These are phyloP conservation scores for Cephalopholis sonnerati DNA, from an alignment of 2,113 vertebrate species.

Conservation along the genomic window DNA sequence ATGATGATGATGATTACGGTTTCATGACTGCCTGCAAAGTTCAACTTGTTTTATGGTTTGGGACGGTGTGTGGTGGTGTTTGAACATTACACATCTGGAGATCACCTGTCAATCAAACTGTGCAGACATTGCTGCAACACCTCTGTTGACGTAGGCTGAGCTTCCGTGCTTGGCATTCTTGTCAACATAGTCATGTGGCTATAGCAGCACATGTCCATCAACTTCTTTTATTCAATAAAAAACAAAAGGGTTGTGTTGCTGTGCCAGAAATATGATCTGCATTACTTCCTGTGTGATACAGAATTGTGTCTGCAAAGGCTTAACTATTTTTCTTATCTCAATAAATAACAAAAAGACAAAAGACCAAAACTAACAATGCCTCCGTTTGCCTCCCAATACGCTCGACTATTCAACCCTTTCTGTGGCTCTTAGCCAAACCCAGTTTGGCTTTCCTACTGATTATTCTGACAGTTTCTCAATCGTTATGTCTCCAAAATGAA, in stretches of 20 bases:
- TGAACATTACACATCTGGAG: conserved; percentile 13
- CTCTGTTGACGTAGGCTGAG: conserved; percentile 9
- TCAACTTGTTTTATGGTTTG: conserved; percentile 37
- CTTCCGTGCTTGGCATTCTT: background rate
- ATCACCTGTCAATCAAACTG: conserved; percentile 34
- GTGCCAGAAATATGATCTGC: background rate
- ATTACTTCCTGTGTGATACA: background rate
- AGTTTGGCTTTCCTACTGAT: background rate
- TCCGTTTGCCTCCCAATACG: background rate
- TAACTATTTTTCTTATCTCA: background rate
- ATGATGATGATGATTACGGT: conserved; percentile 19
- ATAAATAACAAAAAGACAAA: background rate
- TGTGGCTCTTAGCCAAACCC: too few relatives aligned
- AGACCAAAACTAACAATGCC: background rate
- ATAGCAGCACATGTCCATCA: too few relatives aligned
- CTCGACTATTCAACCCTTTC: too few relatives aligned
- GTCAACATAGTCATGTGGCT: background rate
- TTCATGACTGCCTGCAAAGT: conserved; percentile 22
- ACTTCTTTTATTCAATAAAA: background rate
- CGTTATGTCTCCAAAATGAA: background rate
- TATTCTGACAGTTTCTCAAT: too few relatives aligned
- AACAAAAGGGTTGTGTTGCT: background rate
- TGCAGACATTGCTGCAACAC: background rate
- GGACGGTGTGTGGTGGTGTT: background rate
- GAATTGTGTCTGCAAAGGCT: background rate